Base-by-base conservation (phyloP, 2,797 vertebrate species). In the Gymnopithys bicolor region DNA sequence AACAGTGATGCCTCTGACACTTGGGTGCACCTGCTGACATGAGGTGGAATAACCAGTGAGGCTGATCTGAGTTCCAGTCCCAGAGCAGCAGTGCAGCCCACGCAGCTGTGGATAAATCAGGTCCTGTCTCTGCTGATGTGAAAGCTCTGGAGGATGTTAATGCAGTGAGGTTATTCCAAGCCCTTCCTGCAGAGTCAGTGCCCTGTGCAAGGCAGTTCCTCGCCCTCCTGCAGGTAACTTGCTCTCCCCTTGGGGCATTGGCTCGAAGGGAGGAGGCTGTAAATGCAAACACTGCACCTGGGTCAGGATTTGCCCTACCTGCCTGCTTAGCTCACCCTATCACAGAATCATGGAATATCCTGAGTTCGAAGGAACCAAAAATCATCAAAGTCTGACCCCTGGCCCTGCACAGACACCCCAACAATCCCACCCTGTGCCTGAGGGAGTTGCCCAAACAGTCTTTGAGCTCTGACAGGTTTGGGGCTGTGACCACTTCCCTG, bases 301-400 rank as follows among this genome's bases (percentile, higher is more conserved):
- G 67, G 12, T 55, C 24, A 8, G 7, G 19, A 63, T 13, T 13
- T 4, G 3, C 21, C 23, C 19, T 41, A 19, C 49, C 71, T 68
- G 49, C 52, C 66, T 49, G 63, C 67, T 74, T 10, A 10, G 43
- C 55, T 87, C 55, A 30, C 25, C 0, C 0, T 5, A 1, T 10
- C 39, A 13, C 0, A 6, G 43, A 45, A 30, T 3, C 39, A 10
- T 5, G 22, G 46, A 41, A 17, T 10, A 5, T 12, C 66, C 59
- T n/a, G 51, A 48, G n/a, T 4, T 59, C 18, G 46, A 30, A 49
- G 13, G 32, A 24, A 63, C 10, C 60, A 43, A 16, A 14, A 10
- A 35, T 11, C 37, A 19, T 0, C 51, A 22, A 55, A 8, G 27
- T 0, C 1, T 71, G 33, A 9, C 14, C 0, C 11, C 66, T 13